A percentile compares a stretch with the other conserved stretches of the same genome.
Conservation (phyloP, 2,113 vertebrate species). For the Sinocyclocheilus maitianheensis region DNA sequence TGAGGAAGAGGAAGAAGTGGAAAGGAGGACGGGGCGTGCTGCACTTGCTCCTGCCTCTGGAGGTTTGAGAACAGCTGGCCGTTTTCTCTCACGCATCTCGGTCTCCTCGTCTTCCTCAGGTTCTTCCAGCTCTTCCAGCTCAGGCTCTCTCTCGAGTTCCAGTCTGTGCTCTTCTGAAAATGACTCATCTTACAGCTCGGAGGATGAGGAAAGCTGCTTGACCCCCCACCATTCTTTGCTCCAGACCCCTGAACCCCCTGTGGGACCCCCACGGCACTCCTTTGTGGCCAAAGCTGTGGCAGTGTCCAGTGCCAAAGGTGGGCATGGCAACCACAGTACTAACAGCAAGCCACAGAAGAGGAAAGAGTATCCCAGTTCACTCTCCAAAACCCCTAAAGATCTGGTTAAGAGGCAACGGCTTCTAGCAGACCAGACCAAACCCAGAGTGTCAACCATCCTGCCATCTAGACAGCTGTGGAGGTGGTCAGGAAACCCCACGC, state of each 20-base stretch:
- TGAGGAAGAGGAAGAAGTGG: slow-evolving; percentile 82
- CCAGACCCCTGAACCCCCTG: slow-evolving; percentile 80
- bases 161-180: slow-evolving; percentile 95
- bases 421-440: slow-evolving; percentile 85
- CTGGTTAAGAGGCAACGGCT: slow-evolving; percentile 87
- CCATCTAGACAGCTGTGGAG: slow-evolving; percentile 91
- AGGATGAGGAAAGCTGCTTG: slow-evolving; percentile 91
- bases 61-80: slow-evolving; percentile 80
- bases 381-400: slow-evolving; percentile 82
- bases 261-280: slow-evolving; percentile 79
- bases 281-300: slow-evolving; percentile 86
- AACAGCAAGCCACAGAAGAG: slow-evolving; percentile 78
- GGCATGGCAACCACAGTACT: slow-evolving; percentile 59
- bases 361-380: slow-evolving; percentile 82
- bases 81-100: slow-evolving; percentile 88
- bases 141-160: slow-evolving; percentile 91
- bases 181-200: slow-evolving; percentile 94
- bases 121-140: slow-evolving; percentile 92
- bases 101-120: slow-evolving; percentile 94
- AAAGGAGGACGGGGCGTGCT: slow-evolving; percentile 62
- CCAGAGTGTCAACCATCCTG: slow-evolving; percentile 90
- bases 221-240: slow-evolving; percentile 86
- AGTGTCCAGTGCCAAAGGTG: slow-evolving; percentile 77
- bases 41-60: slow-evolving; percentile 69
- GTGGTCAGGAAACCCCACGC: slow-evolving; percentile 96